Evolutionary conservation across 2,797 vertebrate species (phyloP).

Genomic region (Neostethus bicornis): DNA sequence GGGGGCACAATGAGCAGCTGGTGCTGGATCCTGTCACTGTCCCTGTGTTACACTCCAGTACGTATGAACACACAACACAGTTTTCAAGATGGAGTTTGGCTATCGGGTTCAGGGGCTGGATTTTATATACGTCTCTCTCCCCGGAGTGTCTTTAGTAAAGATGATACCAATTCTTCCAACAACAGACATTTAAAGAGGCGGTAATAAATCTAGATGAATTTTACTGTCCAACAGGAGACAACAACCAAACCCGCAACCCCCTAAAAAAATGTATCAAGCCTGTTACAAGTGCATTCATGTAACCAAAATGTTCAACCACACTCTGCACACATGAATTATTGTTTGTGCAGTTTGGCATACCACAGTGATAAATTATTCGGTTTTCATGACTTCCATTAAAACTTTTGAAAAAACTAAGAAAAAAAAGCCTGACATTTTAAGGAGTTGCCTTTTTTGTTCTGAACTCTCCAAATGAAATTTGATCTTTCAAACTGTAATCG

Average conservation of each 20-base stretch:
- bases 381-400: conserved; percentile 1
- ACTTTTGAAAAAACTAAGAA: background rate
- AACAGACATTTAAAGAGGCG: conserved; percentile 75
- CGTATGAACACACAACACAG: conserved; percentile 53
- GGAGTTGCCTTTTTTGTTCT: background rate
- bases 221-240: conserved; percentile 58
- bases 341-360: background rate
- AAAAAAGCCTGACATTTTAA: background rate
- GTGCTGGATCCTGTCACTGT: conserved; percentile 75
- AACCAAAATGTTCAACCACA: conserved; percentile 12
- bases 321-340: background rate
- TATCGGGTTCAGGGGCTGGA: conserved; percentile 61
- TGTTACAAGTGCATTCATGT: conserved; percentile 33
- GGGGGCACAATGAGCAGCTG: conserved; percentile 75
- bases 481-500: conserved; percentile 15
- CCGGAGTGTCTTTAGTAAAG: conserved; percentile 75
- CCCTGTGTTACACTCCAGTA: conserved; percentile 62
- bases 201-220: conserved; percentile 62
- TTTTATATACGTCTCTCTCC: conserved; percentile 57
- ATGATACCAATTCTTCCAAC: conserved; percentile 76
- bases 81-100: conserved; percentile 34
- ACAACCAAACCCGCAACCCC: too few species aligned
- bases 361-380: background rate
- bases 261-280: conserved; percentile 62
- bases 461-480: conserved; percentile 11